Percentiles rank a stretch among this genome's conserved stretches.
Conservation (phyloP, 35 echinoderm and acorn worm species). For the Apostichopus californicus region DNA sequence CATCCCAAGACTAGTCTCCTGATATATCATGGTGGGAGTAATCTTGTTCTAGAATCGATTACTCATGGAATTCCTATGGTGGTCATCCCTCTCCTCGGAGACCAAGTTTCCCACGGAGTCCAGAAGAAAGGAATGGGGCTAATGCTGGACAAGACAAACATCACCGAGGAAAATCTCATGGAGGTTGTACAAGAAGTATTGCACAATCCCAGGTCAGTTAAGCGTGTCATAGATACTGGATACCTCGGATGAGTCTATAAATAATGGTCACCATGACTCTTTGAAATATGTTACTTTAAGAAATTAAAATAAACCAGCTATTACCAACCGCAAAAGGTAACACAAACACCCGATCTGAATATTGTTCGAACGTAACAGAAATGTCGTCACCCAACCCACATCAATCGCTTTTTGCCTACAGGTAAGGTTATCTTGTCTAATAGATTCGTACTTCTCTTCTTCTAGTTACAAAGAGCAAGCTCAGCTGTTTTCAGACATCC, state of each 20-base stretch:
- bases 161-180: slow-evolving; percentile 49
- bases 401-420: too few relatives aligned
- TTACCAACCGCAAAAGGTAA: too few relatives aligned
- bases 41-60: slow-evolving; percentile 55
- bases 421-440: too few relatives aligned
- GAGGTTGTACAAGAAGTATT: slow-evolving; percentile 32
- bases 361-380: too few relatives aligned
- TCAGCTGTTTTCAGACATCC: slow-evolving; percentile 32
- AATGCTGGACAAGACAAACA: slow-evolving; percentile 26
- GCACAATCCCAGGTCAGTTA: slow-evolving; percentile 32
- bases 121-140: slow-evolving; percentile 49
- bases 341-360: too few relatives aligned
- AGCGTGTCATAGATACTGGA: too few relatives aligned
- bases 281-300: too few relatives aligned
- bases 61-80: slow-evolving; percentile 62
- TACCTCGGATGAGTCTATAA: too few relatives aligned
- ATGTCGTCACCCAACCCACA: too few relatives aligned
- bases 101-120: slow-evolving; percentile 48
- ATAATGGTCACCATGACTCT: too few relatives aligned
- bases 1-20: slow-evolving; percentile 59
- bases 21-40: slow-evolving; percentile 64
- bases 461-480: slow-evolving; percentile 53
- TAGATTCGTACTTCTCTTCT: background rate
- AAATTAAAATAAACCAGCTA: too few relatives aligned
- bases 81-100: slow-evolving; percentile 57